A percentile compares a stretch with the other conserved stretches of the same genome.
Evolutionary conservation across 2,888 invertebrate genomes (phyloP).

Genomic region (Norana najaformis): DNA sequence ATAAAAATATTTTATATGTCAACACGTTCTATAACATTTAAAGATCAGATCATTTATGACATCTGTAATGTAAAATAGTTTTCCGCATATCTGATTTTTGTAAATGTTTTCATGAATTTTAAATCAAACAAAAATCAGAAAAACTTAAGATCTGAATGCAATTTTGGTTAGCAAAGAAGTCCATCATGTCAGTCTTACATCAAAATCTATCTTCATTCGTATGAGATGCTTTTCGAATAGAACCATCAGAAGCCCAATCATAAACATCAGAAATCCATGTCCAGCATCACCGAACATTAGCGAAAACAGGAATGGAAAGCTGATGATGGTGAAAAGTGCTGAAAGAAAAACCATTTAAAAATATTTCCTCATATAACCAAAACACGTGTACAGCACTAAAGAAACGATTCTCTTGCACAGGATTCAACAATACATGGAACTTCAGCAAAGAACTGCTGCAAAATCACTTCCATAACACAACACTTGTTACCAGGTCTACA

Average conservation of each 20-base stretch:
- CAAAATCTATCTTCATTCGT: slow-evolving; percentile 85
- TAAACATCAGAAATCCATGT: slow-evolving; percentile 87
- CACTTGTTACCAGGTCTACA: not conserved
- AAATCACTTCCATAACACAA: not conserved
- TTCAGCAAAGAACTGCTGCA: not conserved
- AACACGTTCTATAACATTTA: too few relatives aligned
- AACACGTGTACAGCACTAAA: not conserved
- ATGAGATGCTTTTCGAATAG: slow-evolving; percentile 86
- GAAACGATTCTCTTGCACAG: not conserved
- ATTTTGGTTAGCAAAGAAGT: not conserved
- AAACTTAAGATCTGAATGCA: not conserved
- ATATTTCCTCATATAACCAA: not conserved
- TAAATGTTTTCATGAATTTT: not conserved
- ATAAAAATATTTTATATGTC: too few relatives aligned
- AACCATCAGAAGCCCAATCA: slow-evolving; percentile 94
- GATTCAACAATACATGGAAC: too few relatives aligned
- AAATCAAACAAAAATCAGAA: not conserved
- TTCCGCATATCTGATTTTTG: not conserved
- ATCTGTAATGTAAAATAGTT: not conserved
- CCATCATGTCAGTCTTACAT: slow-evolving; percentile 67
- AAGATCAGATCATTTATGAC: too few relatives aligned
- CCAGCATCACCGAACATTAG: slow-evolving; percentile 99
- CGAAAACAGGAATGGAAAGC: slow-evolving; percentile 95
- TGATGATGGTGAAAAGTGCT: slow-evolving; percentile 93
- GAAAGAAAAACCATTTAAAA: slow-evolving; percentile 53